Conservation (phyloP, 2,888 invertebrate species). For the Phytoseiulus persimilis region DNA sequence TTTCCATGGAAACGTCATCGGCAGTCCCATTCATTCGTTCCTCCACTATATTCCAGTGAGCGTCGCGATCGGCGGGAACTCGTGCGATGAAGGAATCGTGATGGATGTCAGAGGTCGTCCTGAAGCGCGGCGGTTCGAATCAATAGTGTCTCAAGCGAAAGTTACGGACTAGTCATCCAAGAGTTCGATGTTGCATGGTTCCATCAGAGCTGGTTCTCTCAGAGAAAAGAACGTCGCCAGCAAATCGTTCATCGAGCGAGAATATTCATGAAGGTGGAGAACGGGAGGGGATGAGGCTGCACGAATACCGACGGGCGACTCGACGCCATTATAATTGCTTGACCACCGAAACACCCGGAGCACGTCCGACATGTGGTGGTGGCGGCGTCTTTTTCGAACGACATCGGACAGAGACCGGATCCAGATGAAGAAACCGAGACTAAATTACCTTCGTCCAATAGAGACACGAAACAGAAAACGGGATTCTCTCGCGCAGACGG, state of each 20-base stretch:
- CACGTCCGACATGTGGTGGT: background rate
- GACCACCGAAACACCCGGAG: background rate
- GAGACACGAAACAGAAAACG: background rate
- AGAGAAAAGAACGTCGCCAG: background rate
- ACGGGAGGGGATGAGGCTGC: background rate
- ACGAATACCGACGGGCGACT: background rate
- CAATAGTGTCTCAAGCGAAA: too few relatives aligned
- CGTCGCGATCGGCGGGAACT: too few relatives aligned
- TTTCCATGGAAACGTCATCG: too few relatives aligned
- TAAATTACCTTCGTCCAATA: conserved; percentile 5
- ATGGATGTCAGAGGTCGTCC: too few relatives aligned
- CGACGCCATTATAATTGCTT: background rate
- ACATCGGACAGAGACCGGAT: background rate
- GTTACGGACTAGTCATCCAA: too few relatives aligned
- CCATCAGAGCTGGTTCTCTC: background rate
- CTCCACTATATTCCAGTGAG: too few relatives aligned
- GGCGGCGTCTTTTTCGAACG: background rate
- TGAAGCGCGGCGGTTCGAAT: too few relatives aligned
- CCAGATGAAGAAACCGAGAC: background rate
- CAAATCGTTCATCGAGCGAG: background rate
- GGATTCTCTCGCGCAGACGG: background rate
- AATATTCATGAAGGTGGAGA: background rate
- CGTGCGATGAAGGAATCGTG: too few relatives aligned
- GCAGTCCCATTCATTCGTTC: too few relatives aligned
- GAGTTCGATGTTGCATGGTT: too few relatives aligned